phyloP scores from a whole-genome alignment of 2,797 vertebrate species.

The Chelidonichthys spinosus region DNA sequence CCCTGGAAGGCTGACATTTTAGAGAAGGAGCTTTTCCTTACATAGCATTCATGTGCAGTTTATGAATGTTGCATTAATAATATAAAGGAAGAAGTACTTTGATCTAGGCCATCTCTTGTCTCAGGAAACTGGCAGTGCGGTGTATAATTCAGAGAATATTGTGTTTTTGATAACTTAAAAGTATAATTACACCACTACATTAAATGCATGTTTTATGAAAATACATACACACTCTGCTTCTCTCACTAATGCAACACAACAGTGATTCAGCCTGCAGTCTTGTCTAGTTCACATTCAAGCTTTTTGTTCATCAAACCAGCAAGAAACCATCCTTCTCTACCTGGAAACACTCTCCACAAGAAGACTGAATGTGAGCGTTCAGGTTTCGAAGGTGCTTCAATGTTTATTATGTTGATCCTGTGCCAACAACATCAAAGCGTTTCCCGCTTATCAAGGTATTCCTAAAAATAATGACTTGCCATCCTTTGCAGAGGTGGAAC shows the following conservation, averaged over 20 bases:
- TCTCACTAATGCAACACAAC: constrained; percentile 14
- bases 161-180: constrained; percentile 3
- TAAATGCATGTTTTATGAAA: background rate
- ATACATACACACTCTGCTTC: background rate
- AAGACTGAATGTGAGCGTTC: constrained; percentile 4
- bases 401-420: constrained; percentile 20
- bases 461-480: constrained; percentile 21
- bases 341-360: constrained; percentile 19
- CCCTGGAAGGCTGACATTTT: constrained; percentile 52
- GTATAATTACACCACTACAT: background rate
- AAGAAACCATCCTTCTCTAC: background rate
- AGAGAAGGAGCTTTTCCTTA: background rate
- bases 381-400: background rate
- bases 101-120: constrained; percentile 6
- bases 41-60: constrained; percentile 6
- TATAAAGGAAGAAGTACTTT: constrained; percentile 9
- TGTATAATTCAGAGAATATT: background rate
- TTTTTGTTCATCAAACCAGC: constrained; percentile 11
- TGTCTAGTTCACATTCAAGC: constrained; percentile 6
- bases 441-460: constrained; percentile 10
- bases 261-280: constrained; percentile 18
- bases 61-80: constrained; percentile 26
- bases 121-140: background rate
- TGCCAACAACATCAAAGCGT: constrained; percentile 38
- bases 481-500: constrained; percentile 35